phyloP scores from a whole-genome alignment of 2,888 invertebrate genomes.

The Drosophila testacea region DNA sequence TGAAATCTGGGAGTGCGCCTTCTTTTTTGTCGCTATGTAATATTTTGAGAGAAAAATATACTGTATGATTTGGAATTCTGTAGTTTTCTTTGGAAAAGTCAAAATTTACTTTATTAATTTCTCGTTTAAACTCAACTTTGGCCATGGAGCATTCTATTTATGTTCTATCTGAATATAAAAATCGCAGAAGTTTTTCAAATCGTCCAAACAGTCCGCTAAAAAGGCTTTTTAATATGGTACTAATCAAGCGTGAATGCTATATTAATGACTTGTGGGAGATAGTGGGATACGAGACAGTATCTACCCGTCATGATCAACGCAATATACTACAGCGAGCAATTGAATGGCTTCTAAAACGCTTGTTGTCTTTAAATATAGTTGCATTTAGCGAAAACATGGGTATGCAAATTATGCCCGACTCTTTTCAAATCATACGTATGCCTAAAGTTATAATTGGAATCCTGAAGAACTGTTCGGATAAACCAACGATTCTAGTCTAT shows the following conservation, averaged over 20 bases:
- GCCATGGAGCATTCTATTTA: slow-evolving; percentile 11
- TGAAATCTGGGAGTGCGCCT: too few species aligned
- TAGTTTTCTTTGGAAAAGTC: slow-evolving; percentile 5
- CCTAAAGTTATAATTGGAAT: slow-evolving; percentile 48
- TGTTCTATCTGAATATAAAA: neutral
- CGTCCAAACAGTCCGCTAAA: slow-evolving; percentile 17
- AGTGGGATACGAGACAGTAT: slow-evolving; percentile 41
- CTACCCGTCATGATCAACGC: slow-evolving; percentile 23
- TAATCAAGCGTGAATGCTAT: slow-evolving; percentile 45
- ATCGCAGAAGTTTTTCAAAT: neutral
- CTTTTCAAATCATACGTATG: slow-evolving; percentile 41
- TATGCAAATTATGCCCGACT: slow-evolving; percentile 42
- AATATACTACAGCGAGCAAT: slow-evolving; percentile 32
- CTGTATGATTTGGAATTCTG: neutral
- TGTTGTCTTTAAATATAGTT: slow-evolving; percentile 41
- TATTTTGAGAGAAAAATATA: neutral
- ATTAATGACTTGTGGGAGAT: slow-evolving; percentile 55
- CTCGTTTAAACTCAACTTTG: neutral
- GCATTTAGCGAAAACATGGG: slow-evolving; percentile 55
- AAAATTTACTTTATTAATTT: slow-evolving; percentile 13
- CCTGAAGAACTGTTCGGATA: slow-evolving; percentile 14
- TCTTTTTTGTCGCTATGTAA: too few species aligned
- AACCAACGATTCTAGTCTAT: slow-evolving; percentile 51
- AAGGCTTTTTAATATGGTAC: slow-evolving; percentile 42
- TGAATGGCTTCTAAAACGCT: slow-evolving; percentile 50